phyloP scores from a whole-genome alignment of 2,113 vertebrate genomes.

The Epinephelus lanceolatus region DNA sequence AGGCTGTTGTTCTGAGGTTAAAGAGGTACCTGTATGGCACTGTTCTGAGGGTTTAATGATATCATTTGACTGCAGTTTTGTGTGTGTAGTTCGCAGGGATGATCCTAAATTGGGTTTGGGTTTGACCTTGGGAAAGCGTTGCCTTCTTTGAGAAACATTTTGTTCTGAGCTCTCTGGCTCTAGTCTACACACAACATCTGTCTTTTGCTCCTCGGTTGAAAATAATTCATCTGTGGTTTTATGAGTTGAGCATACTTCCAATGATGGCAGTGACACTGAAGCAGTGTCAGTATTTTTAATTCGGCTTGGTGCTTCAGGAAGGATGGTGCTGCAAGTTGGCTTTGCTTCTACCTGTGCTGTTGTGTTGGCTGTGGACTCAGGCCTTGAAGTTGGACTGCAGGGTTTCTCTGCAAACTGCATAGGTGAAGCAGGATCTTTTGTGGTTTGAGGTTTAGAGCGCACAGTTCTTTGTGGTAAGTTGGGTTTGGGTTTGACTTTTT shows the following conservation, averaged over 20 bases:
- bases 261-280: conserved; percentile 1
- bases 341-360: background rate
- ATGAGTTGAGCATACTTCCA: conserved; percentile 13
- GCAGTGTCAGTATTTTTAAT: background rate
- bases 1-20: conserved; percentile 15
- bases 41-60: background rate
- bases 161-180: conserved; percentile 23
- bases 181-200: background rate
- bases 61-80: conserved; percentile 15
- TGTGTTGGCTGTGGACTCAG: background rate
- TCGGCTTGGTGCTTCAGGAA: conserved; percentile 3
- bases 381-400: background rate
- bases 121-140: conserved; percentile 57
- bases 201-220: background rate
- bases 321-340: background rate
- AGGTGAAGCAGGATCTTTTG: background rate
- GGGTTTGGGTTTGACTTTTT: too few relatives aligned
- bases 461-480: background rate
- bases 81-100: conserved; percentile 2
- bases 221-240: conserved; percentile 8
- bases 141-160: conserved; percentile 40
- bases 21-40: background rate
- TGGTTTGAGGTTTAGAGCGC: too few relatives aligned
- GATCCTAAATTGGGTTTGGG: conserved; percentile 60
- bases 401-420: background rate